These are phyloP conservation scores for Condylura cristata DNA, from an alignment of 2,113 vertebrate genomes.

Conservation along the genomic window DNA sequence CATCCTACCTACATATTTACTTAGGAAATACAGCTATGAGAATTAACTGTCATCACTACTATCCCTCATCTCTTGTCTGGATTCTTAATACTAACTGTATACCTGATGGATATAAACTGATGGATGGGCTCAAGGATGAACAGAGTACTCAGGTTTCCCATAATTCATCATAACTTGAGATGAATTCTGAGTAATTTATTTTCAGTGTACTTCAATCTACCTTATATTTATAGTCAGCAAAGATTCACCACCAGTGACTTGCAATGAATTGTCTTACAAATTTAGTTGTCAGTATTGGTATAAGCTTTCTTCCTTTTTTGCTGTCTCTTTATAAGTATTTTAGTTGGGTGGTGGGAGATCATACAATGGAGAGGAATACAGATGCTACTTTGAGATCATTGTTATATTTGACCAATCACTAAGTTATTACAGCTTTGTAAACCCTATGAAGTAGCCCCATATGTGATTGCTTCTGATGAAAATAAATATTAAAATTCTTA, in stretches of 20 bases:
- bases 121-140: neutral
- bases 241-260: neutral
- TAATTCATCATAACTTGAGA: neutral
- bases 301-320: neutral
- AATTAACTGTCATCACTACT: neutral
- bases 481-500: neutral
- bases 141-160: neutral
- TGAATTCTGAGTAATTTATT: neutral
- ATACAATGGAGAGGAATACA: neutral
- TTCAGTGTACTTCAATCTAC: neutral
- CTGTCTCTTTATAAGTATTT: neutral
- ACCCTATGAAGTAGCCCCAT: neutral
- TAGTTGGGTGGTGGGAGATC: neutral
- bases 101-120: neutral
- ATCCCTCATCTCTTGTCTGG: neutral
- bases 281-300: conserved; percentile 19
- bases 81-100: neutral
- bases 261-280: neutral
- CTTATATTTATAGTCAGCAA: conserved; percentile 7
- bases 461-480: neutral
- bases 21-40: neutral
- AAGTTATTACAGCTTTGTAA: neutral
- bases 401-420: neutral
- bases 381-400: neutral
- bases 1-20: neutral